Percentiles rank a stretch among this genome's conserved stretches.
phyloP scores from a whole-genome alignment of 2,113 vertebrate genomes.

The Sialia sialis region DNA sequence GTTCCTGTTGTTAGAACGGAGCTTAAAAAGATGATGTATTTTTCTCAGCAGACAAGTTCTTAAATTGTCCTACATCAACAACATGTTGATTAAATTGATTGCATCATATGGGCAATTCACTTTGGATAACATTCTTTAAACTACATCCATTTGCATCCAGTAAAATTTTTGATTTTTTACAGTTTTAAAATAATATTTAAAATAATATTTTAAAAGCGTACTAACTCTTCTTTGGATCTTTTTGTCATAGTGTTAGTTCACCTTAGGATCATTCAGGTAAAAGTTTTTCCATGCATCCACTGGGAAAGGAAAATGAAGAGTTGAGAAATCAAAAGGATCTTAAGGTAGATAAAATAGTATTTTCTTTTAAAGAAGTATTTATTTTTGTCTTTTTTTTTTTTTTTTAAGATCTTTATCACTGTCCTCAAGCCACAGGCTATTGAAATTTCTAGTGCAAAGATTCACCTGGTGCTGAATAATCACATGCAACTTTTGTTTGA shows the following conservation, averaged over 20 bases:
- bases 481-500: not conserved
- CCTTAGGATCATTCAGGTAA: not conserved
- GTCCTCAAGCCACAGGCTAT: not conserved
- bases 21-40: accelerated
- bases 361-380: not conserved
- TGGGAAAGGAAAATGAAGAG: not conserved
- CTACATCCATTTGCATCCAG: not conserved
- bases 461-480: not conserved
- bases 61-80: not conserved
- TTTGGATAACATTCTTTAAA: not conserved
- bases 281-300: not conserved
- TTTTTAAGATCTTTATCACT: not conserved
- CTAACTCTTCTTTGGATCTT: not conserved
- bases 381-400: not conserved
- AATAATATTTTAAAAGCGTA: not conserved
- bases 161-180: not conserved
- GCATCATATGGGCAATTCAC: not conserved
- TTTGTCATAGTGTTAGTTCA: not conserved
- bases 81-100: not conserved
- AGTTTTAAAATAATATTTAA: no score
- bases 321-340: not conserved
- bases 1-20: not conserved
- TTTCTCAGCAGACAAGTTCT: not conserved
- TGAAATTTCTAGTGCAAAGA: conserved; percentile 16
- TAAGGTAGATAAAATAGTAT: not conserved